Conservation (phyloP, 2,113 vertebrate genomes). For the Mormoops blainvillei region DNA sequence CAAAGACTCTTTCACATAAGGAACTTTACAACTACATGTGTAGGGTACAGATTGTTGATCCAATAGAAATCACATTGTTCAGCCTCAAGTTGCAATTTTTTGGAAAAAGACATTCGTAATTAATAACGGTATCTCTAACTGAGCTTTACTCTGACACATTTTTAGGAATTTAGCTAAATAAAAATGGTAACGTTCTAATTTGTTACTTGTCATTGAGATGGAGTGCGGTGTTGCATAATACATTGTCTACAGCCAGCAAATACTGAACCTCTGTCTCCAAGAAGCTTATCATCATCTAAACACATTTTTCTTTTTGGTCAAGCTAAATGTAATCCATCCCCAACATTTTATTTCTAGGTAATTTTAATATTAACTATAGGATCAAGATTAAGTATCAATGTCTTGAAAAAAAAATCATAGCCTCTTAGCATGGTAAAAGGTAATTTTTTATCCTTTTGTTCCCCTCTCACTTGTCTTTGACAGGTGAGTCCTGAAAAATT, state of each 20-base stretch:
- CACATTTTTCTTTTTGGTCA: neutral
- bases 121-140: neutral
- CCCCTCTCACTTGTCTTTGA: neutral
- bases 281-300: neutral
- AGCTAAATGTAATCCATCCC: neutral
- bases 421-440: neutral
- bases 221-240: neutral
- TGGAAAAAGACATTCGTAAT: neutral
- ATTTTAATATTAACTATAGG: neutral
- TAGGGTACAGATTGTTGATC: neutral
- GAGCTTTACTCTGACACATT: neutral
- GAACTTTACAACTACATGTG: neutral
- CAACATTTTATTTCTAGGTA: neutral
- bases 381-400: neutral
- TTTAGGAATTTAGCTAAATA: neutral
- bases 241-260: neutral
- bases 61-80: neutral
- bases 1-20: neutral
- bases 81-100: neutral
- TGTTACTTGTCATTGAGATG: neutral
- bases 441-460: neutral
- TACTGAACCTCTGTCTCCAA: neutral
- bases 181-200: neutral
- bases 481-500: neutral
- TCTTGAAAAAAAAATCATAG: neutral